phyloP scores from a whole-genome alignment of 2,888 invertebrate genomes.

The Cephalotes varians region DNA sequence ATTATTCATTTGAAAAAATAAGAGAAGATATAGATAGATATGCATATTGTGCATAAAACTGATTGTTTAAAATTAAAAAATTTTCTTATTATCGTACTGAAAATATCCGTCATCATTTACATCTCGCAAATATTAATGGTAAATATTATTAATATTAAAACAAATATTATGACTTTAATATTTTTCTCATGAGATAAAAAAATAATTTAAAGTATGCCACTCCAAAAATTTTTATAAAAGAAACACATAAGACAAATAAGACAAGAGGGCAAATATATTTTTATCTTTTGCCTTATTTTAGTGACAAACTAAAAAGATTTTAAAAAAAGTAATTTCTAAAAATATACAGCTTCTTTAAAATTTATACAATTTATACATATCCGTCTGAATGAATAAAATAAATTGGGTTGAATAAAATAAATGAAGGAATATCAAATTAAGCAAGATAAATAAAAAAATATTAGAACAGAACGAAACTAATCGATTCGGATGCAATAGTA shows the following conservation, averaged over 20 bases:
- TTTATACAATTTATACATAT: not conserved
- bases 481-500: not conserved
- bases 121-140: not conserved
- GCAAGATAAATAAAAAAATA: not conserved
- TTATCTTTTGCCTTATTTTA: slow-evolving; percentile 3
- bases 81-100: not conserved
- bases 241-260: not conserved
- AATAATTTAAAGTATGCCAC: not conserved
- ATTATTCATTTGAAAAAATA: slow-evolving; percentile 61
- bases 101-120: not conserved
- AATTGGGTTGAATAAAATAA: not conserved
- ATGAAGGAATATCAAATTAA: not conserved
- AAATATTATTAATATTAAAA: not conserved
- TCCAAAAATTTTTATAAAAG: not conserved
- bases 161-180: not conserved
- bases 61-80: slow-evolving; percentile 17
- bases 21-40: slow-evolving; percentile 10
- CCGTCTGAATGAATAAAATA: not conserved
- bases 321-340: not conserved
- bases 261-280: not conserved
- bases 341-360: not conserved
- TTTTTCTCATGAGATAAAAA: not conserved
- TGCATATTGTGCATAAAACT: not conserved
- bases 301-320: not conserved
- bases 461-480: slow-evolving; percentile 28